Percentiles rank a stretch among this genome's conserved stretches.
Evolutionary conservation across 2,113 vertebrate species (phyloP).

Genomic region (Dryoscopus gambensis): DNA sequence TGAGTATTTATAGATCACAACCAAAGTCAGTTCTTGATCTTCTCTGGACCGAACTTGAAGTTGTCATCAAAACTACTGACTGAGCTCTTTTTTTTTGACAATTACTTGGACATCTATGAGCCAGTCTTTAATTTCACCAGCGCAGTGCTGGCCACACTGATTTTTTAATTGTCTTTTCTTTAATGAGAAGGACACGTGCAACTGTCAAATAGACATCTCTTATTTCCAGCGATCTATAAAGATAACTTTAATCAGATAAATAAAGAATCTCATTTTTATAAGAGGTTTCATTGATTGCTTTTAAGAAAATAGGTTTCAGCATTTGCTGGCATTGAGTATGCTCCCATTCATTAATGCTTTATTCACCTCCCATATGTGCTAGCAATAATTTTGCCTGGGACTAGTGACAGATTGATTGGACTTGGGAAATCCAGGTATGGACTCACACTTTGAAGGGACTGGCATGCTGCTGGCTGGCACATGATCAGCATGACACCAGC

Average conservation of each 20-base stretch:
- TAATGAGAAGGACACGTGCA: not conserved
- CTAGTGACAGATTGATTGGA: not conserved
- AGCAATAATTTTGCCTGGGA: not conserved
- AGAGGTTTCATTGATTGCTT: constrained; percentile 51
- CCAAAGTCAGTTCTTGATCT: constrained; percentile 16
- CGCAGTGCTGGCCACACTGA: not conserved
- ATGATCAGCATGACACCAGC: not conserved
- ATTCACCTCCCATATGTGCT: not conserved
- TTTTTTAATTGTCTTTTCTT: not conserved
- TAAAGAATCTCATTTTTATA: constrained; percentile 40
- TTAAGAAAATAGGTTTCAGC: constrained; percentile 38
- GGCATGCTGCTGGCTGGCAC: not conserved
- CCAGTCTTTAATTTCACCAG: not conserved
- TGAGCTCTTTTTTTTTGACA: not conserved
- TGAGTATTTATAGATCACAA: not conserved
- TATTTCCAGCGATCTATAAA: not conserved
- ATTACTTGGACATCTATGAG: constrained; percentile 4
- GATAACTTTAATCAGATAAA: constrained; percentile 29
- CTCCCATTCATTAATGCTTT: not conserved
- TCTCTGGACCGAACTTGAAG: not conserved
- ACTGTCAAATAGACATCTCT: not conserved
- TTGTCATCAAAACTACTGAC: not conserved
- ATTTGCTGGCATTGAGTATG: not conserved
- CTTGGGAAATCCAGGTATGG: not conserved
- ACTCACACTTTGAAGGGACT: not conserved